phyloP scores from a whole-genome alignment of 1,140 invertebrate species.

The Anastrepha ludens region DNA sequence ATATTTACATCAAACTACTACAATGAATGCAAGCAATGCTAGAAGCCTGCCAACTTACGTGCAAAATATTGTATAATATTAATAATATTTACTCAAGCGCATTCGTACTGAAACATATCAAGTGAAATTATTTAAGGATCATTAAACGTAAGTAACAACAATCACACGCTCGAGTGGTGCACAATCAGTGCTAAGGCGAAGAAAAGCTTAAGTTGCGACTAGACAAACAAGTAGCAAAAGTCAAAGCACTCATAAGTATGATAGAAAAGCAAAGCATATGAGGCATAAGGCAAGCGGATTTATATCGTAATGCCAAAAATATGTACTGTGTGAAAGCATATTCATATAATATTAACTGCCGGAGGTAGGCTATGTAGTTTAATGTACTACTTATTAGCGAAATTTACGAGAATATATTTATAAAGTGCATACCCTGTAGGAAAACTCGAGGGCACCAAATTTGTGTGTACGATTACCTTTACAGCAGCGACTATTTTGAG shows the following conservation, averaged over 20 bases:
- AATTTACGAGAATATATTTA: not conserved
- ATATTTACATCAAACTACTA: too few species aligned
- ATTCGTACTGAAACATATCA: not conserved
- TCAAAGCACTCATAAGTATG: not conserved
- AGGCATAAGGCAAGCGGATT: too few species aligned
- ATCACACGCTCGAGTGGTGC: not conserved
- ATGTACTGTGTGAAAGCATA: not conserved
- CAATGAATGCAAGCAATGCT: too few species aligned
- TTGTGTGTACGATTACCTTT: not conserved
- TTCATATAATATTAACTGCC: not conserved
- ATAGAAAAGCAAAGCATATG: too few species aligned
- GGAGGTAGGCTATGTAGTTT: not conserved
- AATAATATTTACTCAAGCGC: too few species aligned
- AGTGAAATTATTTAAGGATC: conserved; percentile 39
- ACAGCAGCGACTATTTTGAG: too few species aligned
- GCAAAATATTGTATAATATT: too few species aligned
- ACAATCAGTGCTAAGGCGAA: conserved; percentile 32
- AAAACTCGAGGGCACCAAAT: not conserved
- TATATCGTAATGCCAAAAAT: not conserved
- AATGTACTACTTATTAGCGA: not conserved
- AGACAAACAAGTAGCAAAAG: conserved; percentile 20
- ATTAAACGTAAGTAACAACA: not conserved
- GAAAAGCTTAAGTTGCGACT: conserved; percentile 15
- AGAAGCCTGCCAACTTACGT: too few species aligned
- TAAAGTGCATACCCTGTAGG: too few species aligned